Percentiles rank a stretch among this genome's conserved stretches.
These are phyloP conservation scores for Bembecia ichneumoniformis DNA, from an alignment of 2,888 invertebrate genomes.

Conservation along the genomic window DNA sequence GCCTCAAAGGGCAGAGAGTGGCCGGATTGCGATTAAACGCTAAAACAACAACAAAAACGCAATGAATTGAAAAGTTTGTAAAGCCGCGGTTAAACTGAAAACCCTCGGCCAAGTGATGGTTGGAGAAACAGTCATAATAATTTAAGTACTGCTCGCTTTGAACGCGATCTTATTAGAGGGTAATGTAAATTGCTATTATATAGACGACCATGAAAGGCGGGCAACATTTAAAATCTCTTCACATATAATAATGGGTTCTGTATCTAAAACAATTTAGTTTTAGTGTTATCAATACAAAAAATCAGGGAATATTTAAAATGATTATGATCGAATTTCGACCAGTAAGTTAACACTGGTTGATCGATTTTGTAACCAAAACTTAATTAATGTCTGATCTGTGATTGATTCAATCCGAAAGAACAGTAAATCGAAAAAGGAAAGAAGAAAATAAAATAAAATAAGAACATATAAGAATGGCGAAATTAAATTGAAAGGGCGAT, in stretches of 20 bases:
- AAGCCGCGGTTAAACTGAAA: slow-evolving; percentile 29
- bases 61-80: slow-evolving; percentile 28
- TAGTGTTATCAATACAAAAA: no score
- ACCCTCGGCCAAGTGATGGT: slow-evolving; percentile 25
- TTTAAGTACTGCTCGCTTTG: slow-evolving; percentile 11
- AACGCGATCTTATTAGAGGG: slow-evolving; percentile 10
- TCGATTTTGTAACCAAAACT: no score
- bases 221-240: no score
- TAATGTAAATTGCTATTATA: background rate
- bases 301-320: no score
- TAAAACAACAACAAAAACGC: slow-evolving; percentile 8
- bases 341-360: no score
- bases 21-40: background rate
- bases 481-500: slow-evolving; percentile 49
- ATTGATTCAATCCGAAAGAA: background rate
- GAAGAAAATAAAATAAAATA: slow-evolving; percentile 11
- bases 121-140: slow-evolving; percentile 15
- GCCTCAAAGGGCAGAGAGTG: background rate
- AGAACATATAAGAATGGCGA: slow-evolving; percentile 14
- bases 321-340: no score
- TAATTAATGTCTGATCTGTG: no score
- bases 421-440: slow-evolving; percentile 10
- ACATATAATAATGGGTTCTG: no score
- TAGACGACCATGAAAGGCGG: no score
- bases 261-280: no score